These are phyloP conservation scores for Psammodynastes pulverulentus DNA, from an alignment of 2,113 vertebrate species.

Conservation along the genomic window DNA sequence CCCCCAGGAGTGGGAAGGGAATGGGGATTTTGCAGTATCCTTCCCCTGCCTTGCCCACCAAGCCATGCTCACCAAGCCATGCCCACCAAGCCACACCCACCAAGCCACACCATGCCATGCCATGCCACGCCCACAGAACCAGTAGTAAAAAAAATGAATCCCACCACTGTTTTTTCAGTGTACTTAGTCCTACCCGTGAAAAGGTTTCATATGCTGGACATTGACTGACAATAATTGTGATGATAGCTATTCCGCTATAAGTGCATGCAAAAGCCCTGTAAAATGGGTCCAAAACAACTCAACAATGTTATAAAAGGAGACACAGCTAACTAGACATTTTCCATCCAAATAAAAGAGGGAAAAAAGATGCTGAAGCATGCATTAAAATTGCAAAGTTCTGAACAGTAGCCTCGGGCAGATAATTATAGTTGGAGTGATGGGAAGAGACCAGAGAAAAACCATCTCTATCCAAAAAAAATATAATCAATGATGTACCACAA, in stretches of 20 bases:
- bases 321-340: background rate
- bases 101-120: too few relatives aligned
- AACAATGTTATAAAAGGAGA: slow-evolving; percentile 28
- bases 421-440: slow-evolving; percentile 46
- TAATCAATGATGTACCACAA: slow-evolving; percentile 39
- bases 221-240: background rate
- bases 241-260: background rate
- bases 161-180: too few relatives aligned
- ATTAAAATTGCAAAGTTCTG: slow-evolving; percentile 43
- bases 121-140: too few relatives aligned
- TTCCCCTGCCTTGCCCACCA: too few relatives aligned
- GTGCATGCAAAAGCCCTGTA: background rate
- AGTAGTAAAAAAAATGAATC: too few relatives aligned
- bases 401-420: slow-evolving; percentile 51
- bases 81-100: too few relatives aligned
- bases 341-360: background rate
- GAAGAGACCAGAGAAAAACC: slow-evolving; percentile 47
- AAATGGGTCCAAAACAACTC: background rate
- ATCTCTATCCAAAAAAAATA: slow-evolving; percentile 35
- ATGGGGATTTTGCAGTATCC: too few relatives aligned
- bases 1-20: too few relatives aligned
- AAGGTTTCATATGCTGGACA: background rate
- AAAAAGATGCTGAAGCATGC: slow-evolving; percentile 31
- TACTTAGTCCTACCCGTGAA: background rate
- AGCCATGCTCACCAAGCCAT: too few relatives aligned